A percentile compares a stretch with the other conserved stretches of the same genome.
Evolutionary conservation across 2,888 invertebrate genomes (phyloP).

Genomic region (Xylota sylvarum): DNA sequence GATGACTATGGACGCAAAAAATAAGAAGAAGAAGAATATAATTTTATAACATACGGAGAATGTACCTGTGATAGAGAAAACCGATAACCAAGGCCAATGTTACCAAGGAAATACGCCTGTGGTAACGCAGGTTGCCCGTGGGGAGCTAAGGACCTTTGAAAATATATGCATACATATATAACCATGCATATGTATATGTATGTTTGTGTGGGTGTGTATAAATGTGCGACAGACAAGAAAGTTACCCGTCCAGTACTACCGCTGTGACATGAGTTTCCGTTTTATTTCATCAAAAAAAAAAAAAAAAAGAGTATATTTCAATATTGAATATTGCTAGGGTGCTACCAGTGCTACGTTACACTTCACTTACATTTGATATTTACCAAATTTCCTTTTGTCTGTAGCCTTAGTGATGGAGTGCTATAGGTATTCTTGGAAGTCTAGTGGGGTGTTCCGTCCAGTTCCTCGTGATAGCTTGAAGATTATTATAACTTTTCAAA

Average conservation of each 20-base stretch:
- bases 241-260: slow-evolving; percentile 59
- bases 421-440: background rate
- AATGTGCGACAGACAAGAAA: slow-evolving; percentile 53
- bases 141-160: slow-evolving; percentile 72
- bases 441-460: background rate
- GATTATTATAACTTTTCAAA: background rate
- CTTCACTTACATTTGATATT: slow-evolving; percentile 48
- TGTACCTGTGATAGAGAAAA: slow-evolving; percentile 65
- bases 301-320: slow-evolving; percentile 13
- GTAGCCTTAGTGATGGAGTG: slow-evolving; percentile 24
- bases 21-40: slow-evolving; percentile 49
- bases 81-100: slow-evolving; percentile 74
- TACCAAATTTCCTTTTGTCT: slow-evolving; percentile 51
- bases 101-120: slow-evolving; percentile 74
- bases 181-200: slow-evolving; percentile 19
- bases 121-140: slow-evolving; percentile 76
- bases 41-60: slow-evolving; percentile 73
- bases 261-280: slow-evolving; percentile 52
- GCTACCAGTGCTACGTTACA: slow-evolving; percentile 33
- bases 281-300: slow-evolving; percentile 57
- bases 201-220: slow-evolving; percentile 14
- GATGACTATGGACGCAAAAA: slow-evolving; percentile 56
- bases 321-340: slow-evolving; percentile 53
- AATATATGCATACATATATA: slow-evolving; percentile 49
- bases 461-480: background rate